Evolutionary conservation across 2,113 vertebrate species (phyloP).

Genomic region (Crotalus tigris): DNA sequence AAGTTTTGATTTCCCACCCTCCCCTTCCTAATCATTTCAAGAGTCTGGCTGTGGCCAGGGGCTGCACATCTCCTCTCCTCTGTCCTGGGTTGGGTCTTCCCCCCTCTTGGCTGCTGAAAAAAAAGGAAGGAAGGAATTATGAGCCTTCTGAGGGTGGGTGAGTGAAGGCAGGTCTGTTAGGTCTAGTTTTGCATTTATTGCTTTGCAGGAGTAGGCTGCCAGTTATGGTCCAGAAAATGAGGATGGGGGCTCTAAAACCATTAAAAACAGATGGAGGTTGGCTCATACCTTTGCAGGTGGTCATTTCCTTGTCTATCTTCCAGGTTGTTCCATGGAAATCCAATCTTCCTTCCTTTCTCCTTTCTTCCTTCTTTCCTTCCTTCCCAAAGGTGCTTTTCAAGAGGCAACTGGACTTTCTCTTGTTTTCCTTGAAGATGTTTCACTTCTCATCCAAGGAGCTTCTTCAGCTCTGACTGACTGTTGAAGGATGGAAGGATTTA

Average conservation of each 20-base stretch:
- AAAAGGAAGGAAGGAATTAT: background rate
- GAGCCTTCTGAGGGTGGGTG: background rate
- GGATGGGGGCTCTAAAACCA: background rate
- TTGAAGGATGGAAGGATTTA: too few relatives aligned
- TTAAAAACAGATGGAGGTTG: background rate
- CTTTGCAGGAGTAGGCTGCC: background rate
- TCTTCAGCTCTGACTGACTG: too few relatives aligned
- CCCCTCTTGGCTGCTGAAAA: background rate
- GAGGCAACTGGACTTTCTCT: too few relatives aligned
- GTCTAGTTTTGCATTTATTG: background rate
- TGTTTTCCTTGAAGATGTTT: too few relatives aligned
- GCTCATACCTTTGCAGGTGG: background rate
- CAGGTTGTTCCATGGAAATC: background rate
- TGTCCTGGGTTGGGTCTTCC: background rate
- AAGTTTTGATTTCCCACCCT: slow-evolving; percentile 70
- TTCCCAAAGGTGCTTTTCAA: too few relatives aligned
- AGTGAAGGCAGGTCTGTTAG: background rate
- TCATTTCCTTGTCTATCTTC: background rate
- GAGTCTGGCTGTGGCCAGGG: slow-evolving; percentile 23
- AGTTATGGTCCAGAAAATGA: background rate
- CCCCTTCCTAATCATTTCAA: slow-evolving; percentile 25
- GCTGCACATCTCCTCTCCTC: background rate
- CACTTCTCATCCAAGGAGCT: too few relatives aligned
- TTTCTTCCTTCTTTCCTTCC: too few relatives aligned
- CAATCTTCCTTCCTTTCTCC: background rate